These are phyloP conservation scores for Augochlora pura DNA, from an alignment of 1,140 invertebrate species.

Conservation along the genomic window DNA sequence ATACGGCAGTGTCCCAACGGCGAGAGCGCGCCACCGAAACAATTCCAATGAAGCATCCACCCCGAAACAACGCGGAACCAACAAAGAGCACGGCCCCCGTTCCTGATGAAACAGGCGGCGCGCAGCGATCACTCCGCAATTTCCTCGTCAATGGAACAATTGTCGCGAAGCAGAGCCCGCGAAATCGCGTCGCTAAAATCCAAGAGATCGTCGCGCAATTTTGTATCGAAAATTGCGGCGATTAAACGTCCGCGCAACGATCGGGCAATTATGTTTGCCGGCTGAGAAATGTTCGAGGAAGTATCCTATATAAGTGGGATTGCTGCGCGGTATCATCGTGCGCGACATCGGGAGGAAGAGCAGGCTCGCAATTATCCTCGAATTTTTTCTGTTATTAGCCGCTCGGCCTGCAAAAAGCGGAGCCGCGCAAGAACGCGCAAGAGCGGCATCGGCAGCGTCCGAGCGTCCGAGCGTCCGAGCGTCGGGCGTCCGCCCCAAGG, in stretches of 20 bases:
- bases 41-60: too few species aligned
- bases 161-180: too few species aligned
- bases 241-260: not conserved
- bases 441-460: conserved; percentile 12
- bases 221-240: too few species aligned
- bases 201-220: too few species aligned
- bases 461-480: conserved; percentile 30
- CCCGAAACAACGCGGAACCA: too few species aligned
- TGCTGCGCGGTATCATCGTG: conserved; percentile 3
- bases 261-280: not conserved
- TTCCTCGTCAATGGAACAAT: too few species aligned
- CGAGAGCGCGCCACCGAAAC: too few species aligned
- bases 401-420: conserved; percentile 39
- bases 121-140: too few species aligned
- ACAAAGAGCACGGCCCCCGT: too few species aligned
- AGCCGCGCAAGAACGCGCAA: conserved; percentile 14
- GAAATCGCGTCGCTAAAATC: too few species aligned
- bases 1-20: too few species aligned
- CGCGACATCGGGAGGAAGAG: not conserved
- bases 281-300: not conserved
- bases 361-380: conserved; percentile 57
- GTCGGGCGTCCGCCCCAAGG: conserved; percentile 37
- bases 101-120: too few species aligned
- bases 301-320: conserved; percentile 25
- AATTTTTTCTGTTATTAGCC: conserved; percentile 63